Evolutionary conservation across 2,113 vertebrate genomes (phyloP).

Genomic region (Phylloscopus whistleri): DNA sequence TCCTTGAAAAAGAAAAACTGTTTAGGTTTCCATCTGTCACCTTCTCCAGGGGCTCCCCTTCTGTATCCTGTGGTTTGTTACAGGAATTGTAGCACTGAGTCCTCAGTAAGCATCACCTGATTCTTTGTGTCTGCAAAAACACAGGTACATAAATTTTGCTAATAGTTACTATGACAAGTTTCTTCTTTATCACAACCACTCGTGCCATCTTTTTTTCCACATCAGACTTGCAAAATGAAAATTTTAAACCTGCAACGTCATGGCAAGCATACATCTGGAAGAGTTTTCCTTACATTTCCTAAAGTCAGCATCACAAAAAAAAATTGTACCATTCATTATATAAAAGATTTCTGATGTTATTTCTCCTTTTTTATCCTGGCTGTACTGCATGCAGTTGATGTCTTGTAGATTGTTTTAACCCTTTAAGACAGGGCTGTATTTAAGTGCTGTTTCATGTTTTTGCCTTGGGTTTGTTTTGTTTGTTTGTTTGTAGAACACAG

Average conservation of each 20-base stretch:
- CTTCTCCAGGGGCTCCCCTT: background rate
- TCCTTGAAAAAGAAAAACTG: background rate
- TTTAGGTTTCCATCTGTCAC: background rate
- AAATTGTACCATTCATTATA: background rate
- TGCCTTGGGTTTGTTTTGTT: background rate
- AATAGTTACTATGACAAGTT: background rate
- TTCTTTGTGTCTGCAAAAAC: background rate
- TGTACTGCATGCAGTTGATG: slow-evolving; percentile 66
- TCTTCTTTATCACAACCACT: background rate
- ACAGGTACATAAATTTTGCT: background rate
- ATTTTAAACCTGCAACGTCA: background rate
- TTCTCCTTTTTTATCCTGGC: slow-evolving; percentile 74
- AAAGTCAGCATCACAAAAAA: background rate
- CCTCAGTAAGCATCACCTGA: background rate
- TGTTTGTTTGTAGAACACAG: slow-evolving; percentile 84
- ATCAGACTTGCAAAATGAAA: slow-evolving; percentile 37
- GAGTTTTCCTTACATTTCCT: background rate
- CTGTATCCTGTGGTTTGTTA: background rate
- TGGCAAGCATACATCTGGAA: background rate
- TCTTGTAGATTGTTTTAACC: background rate
- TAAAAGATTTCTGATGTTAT: background rate
- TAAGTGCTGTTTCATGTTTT: background rate
- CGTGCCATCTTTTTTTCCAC: background rate
- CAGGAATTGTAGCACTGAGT: background rate
- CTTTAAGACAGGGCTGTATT: background rate